Evolutionary conservation across 2,113 vertebrate species (phyloP).

Genomic region (Puffinus mauretanicus): DNA sequence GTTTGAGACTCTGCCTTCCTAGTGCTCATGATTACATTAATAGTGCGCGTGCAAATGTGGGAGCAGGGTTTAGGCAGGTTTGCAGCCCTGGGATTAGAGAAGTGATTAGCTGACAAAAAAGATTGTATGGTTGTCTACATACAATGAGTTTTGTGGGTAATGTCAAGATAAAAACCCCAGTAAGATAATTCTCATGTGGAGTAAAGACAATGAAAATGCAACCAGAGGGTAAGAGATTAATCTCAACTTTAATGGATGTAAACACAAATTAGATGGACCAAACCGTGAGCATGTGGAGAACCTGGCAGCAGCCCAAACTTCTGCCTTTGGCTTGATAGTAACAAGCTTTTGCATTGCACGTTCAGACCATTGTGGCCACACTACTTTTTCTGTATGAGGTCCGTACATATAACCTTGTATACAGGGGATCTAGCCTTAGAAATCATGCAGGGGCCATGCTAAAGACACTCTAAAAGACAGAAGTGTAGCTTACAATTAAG

Average conservation of each 20-base stretch:
- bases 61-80: background rate
- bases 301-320: background rate
- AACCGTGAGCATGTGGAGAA: background rate
- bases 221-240: background rate
- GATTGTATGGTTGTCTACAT: background rate
- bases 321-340: background rate
- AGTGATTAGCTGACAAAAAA: background rate
- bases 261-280: background rate
- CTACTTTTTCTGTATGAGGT: background rate
- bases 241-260: background rate
- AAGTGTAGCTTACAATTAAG: background rate
- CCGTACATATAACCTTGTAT: background rate
- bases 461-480: background rate
- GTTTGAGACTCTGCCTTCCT: conserved; percentile 11
- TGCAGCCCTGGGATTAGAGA: background rate
- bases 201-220: background rate
- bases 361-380: background rate
- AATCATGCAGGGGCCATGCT: background rate
- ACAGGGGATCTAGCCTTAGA: background rate
- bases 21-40: conserved; percentile 26
- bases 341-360: background rate
- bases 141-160: background rate
- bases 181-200: background rate
- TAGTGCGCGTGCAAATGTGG: background rate
- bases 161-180: background rate